Evolutionary conservation across 2,888 invertebrate species (phyloP), one percentile per base, ranked within the genome.

Genomic region (Trachelus tabidus): DNA sequence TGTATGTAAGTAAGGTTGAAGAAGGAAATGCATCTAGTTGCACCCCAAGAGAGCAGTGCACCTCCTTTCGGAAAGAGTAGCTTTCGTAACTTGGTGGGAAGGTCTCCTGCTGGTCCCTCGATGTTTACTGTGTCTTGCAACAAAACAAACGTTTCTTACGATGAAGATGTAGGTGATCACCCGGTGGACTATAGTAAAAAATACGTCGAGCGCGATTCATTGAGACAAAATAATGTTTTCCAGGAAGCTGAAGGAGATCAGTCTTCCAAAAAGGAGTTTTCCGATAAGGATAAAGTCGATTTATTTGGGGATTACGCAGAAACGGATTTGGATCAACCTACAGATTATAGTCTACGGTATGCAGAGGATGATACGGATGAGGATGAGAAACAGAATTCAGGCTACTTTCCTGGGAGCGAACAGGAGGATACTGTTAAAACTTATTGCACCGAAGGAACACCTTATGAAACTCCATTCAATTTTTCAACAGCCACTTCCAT

Each of bases 381-480:
- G 34, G 91, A 92, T 15, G 90, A 91, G 69, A 90, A 91, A 73
- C 86, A 88, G 23, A 85, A 84, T 68, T 76, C 86, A 1, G 86
- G 87, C 35, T 91, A 90, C 75, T 91, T 90, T 77, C 83, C 87
- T 9, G 87, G 85, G 4, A 89, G 81, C 34, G 88, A 89, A 31
- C 90, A 89, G 76, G 96, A 96, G 82, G 98, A 98, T 88, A 96
- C 97, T 0, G 94, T 98, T 9, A 96, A 97, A 90, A 98, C 97
- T 76, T 98, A 98, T 90, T 97, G 96, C 87, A 98, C 98, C 0
- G 98, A 98, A 92, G 98, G 96, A 35, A 98, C 98, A 0, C 97
- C 97, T 0, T 95, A 96, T 87, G 95, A 96, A 90, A 96, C 96
- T 0, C 94, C 94, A 0, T 92, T 93, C 78, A 90, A 90, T 85